Evolutionary conservation across 1,140 invertebrate genomes (phyloP), one percentile per base, ranked within the genome.

Genomic region (Heliconius nattereri): DNA sequence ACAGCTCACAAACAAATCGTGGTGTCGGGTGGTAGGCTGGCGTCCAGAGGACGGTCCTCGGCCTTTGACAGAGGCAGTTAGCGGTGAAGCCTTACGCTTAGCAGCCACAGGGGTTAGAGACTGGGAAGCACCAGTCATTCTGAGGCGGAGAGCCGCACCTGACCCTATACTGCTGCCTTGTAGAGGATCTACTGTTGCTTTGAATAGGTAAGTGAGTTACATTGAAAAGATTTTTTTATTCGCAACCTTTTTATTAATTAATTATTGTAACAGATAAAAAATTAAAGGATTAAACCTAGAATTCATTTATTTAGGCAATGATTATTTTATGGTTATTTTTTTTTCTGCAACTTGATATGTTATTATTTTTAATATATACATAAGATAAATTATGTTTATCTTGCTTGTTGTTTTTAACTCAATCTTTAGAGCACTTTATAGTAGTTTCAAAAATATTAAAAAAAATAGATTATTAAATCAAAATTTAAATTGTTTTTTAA

Each of bases 71-170:
- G 94, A 95, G 20, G 85, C 91, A 6, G 86, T 89, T 0, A 88
- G 91, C 1, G 89, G 92, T n/a, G 94, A 95, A 81, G 92, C 92
- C 1, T 92, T 95, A 57, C 93, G 96, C 73, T 94, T 95, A 81
- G 94, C 98, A 49, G 95, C 96, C 52, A 96, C 96, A 85, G 97
- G 97, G 45, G 91, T 88, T 0, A 96, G 97, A 80, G 97, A 98
- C 92, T 99, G 98, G 96, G 97, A 98, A 90, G 98, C 98, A 37
- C 96, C 97, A 54, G 96, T 98, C 81, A 97, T 97, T 83, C 97
- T 98, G 86, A 96, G 96, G 73, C 96, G 97, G 87, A 97, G 98
- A 94, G 96, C 96, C 71, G 96, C 92, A 0, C 90, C 97, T 60
- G 98, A 98, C 78, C 96, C 96, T n/a, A 95, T 98, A n/a, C 96